Evolutionary conservation across 2,113 vertebrate species (phyloP).

Genomic region (Rhodinocichla rosea): DNA sequence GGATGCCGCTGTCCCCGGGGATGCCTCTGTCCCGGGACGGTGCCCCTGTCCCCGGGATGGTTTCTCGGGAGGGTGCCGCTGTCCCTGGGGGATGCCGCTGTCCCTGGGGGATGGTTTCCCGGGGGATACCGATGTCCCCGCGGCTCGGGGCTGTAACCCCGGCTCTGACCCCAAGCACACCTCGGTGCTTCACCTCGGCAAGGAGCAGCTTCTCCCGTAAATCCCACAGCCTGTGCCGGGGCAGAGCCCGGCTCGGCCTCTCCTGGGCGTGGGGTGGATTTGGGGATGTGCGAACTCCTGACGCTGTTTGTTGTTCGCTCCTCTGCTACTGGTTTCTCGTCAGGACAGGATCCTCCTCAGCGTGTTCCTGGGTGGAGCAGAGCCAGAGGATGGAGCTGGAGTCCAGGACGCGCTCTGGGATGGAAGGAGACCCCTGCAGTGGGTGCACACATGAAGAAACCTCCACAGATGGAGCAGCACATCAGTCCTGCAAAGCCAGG

Average conservation of each 20-base stretch:
- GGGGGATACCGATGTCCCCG: background rate
- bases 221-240: fast-evolving
- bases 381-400: fast-evolving
- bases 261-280: fast-evolving
- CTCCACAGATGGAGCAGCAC: background rate
- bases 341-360: background rate
- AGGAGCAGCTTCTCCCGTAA: background rate
- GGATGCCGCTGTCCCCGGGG: background rate
- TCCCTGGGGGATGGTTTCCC: too few relatives aligned
- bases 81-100: background rate
- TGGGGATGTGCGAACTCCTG: background rate
- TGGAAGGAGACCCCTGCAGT: background rate
- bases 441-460: fast-evolving
- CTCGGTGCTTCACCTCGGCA: background rate
- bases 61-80: too few relatives aligned
- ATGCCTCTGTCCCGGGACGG: background rate
- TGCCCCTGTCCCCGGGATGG: background rate
- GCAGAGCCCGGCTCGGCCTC: fast-evolving
- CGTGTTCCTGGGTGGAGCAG: background rate
- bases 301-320: background rate
- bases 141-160: background rate
- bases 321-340: background rate
- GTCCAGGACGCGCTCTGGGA: fast-evolving
- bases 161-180: background rate
- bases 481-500: fast-evolving